phyloP scores from a whole-genome alignment of 2,888 invertebrate species.

The Rotaria sp. region DNA sequence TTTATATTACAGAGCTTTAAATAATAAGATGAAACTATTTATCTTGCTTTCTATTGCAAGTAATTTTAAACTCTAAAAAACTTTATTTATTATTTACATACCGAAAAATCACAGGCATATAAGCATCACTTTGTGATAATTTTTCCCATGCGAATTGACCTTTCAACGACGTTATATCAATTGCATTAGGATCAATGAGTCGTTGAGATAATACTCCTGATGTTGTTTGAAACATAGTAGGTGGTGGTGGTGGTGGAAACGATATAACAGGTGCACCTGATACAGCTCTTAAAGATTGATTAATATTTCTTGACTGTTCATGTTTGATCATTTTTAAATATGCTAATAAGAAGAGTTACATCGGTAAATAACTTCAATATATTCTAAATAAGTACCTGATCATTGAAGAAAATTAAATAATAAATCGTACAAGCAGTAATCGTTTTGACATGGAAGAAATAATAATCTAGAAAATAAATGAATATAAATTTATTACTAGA shows the following conservation, averaged over 20 bases:
- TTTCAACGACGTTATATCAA: background rate
- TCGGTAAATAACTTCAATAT: background rate
- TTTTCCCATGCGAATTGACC: slow-evolving; percentile 7
- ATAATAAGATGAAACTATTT: too few relatives aligned
- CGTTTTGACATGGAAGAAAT: background rate
- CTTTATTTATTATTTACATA: background rate
- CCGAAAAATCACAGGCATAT: background rate
- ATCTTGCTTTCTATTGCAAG: too few relatives aligned
- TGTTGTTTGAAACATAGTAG: background rate
- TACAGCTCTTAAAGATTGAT: background rate
- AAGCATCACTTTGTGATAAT: background rate
- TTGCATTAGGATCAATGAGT: background rate
- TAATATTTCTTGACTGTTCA: background rate
- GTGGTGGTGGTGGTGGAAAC: background rate
- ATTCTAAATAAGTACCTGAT: background rate
- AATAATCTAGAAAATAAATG: background rate
- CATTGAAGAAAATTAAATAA: background rate
- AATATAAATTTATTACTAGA: background rate
- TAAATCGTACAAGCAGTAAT: background rate
- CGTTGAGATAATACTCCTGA: background rate
- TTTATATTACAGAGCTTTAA: too few relatives aligned
- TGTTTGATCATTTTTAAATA: background rate
- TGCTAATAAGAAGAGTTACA: background rate
- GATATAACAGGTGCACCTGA: background rate
- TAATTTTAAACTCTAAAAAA: background rate